Conservation (phyloP, 2,113 vertebrate genomes). For the Aramus guarauna region DNA sequence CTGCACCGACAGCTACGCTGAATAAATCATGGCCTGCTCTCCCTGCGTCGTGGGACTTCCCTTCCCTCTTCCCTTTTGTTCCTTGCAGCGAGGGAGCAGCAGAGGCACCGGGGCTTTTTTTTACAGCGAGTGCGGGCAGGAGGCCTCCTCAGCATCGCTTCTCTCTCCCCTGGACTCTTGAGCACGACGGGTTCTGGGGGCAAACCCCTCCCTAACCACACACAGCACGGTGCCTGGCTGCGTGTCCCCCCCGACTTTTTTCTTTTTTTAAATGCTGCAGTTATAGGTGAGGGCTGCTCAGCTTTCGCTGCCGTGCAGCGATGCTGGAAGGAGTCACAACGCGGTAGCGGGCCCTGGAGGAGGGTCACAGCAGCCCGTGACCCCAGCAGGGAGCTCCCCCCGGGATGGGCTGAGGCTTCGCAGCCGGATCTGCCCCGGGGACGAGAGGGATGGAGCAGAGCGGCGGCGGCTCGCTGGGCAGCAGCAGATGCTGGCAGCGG, state of each 20-base stretch:
- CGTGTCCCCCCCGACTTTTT: fast-evolving
- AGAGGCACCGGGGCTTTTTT: neutral
- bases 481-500: neutral
- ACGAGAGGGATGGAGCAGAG: neutral
- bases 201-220: neutral
- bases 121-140: neutral
- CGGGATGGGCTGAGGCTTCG: neutral
- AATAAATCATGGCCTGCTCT: neutral
- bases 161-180: neutral
- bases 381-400: neutral
- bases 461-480: neutral
- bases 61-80: neutral
- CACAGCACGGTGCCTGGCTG: fast-evolving
- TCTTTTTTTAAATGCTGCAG: neutral
- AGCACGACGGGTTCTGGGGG: neutral
- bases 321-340: neutral
- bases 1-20: neutral
- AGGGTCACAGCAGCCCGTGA: neutral
- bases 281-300: neutral
- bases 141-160: neutral
- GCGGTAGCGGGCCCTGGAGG: neutral
- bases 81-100: neutral
- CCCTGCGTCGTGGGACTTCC: neutral
- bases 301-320: fast-evolving
- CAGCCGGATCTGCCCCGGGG: fast-evolving